phyloP scores from a whole-genome alignment of 1,140 invertebrate genomes.

The Thaumatotibia leucotreta region DNA sequence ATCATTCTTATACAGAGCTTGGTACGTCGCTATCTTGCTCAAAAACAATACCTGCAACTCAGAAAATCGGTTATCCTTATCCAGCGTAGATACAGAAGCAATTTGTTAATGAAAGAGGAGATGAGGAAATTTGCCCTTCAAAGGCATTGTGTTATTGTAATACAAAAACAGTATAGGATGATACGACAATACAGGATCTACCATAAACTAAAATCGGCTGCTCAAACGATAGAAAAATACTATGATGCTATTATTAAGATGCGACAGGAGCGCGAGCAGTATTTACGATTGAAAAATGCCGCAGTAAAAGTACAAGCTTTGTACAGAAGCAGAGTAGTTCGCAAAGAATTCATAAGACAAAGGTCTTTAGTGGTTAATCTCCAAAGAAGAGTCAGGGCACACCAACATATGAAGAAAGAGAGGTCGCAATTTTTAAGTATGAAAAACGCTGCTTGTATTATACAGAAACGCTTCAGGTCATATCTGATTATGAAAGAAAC shows the following conservation, averaged over 20 bases:
- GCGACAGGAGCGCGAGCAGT: slow-evolving; percentile 57
- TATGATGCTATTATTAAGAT: slow-evolving; percentile 65
- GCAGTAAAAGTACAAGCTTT: slow-evolving; percentile 57
- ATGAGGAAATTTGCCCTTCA: slow-evolving; percentile 41
- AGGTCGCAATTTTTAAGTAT: slow-evolving; percentile 53
- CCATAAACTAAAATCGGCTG: slow-evolving; percentile 35
- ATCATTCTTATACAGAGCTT: slow-evolving; percentile 47
- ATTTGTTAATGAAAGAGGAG: slow-evolving; percentile 50
- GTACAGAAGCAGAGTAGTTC: slow-evolving; percentile 52
- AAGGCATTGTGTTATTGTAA: slow-evolving; percentile 38
- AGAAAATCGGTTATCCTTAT: slow-evolving; percentile 50
- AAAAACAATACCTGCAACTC: slow-evolving; percentile 45
- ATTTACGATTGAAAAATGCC: slow-evolving; percentile 41
- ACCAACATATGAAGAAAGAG: slow-evolving; percentile 49
- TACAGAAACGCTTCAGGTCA: slow-evolving; percentile 73
- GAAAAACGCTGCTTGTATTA: slow-evolving; percentile 40
- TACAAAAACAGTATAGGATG: slow-evolving; percentile 73
- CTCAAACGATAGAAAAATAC: slow-evolving; percentile 38
- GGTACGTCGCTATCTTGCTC: slow-evolving; percentile 37
- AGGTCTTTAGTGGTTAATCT: slow-evolving; percentile 49
- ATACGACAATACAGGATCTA: slow-evolving; percentile 35
- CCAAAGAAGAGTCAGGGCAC: slow-evolving; percentile 67
- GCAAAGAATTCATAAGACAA: slow-evolving; percentile 42
- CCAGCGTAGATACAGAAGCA: slow-evolving; percentile 70
- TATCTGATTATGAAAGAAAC: slow-evolving; percentile 47